Evolutionary conservation across 2,888 invertebrate genomes (phyloP).

Genomic region (Sarcophaga rosellei): DNA sequence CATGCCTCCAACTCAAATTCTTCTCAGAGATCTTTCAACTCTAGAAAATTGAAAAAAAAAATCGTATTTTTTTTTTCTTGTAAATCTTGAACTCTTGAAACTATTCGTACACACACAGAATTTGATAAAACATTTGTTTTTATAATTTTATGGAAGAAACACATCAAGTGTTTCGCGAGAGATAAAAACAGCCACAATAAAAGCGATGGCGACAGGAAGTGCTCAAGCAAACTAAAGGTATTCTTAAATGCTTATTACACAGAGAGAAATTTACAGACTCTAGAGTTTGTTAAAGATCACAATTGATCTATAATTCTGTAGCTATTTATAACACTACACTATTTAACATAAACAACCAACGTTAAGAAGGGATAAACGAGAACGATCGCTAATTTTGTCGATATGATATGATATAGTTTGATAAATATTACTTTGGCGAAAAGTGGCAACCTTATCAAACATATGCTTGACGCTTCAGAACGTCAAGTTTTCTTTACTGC

Average conservation of each 20-base stretch:
- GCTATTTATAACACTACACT: too few species aligned
- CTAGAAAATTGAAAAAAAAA: slow-evolving; percentile 4
- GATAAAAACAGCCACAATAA: neutral
- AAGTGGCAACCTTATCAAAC: too few species aligned
- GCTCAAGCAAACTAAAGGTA: neutral
- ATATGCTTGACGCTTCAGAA: too few species aligned
- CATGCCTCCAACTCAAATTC: slow-evolving; percentile 31
- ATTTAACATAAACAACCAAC: too few species aligned
- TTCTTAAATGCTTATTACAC: neutral
- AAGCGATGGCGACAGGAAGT: slow-evolving; percentile 1
- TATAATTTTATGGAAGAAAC: slow-evolving; percentile 29
- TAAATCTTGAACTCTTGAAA: slow-evolving; percentile 17
- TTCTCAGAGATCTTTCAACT: slow-evolving; percentile 41
- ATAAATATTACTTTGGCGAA: too few species aligned
- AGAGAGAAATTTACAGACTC: neutral
- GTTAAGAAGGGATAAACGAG: too few species aligned
- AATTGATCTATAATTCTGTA: too few species aligned
- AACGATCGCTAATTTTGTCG: too few species aligned
- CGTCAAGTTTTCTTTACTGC: too few species aligned
- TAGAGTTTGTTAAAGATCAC: neutral
- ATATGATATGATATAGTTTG: too few species aligned
- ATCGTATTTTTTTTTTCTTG: slow-evolving; percentile 17
- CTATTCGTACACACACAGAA: slow-evolving; percentile 29
- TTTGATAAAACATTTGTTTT: slow-evolving; percentile 15
- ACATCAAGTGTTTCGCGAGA: slow-evolving; percentile 13